A percentile compares a stretch with the other conserved stretches of the same genome.
These are phyloP conservation scores for Drosophila subobscura DNA, from an alignment of 1,140 invertebrate species.

Conservation along the genomic window DNA sequence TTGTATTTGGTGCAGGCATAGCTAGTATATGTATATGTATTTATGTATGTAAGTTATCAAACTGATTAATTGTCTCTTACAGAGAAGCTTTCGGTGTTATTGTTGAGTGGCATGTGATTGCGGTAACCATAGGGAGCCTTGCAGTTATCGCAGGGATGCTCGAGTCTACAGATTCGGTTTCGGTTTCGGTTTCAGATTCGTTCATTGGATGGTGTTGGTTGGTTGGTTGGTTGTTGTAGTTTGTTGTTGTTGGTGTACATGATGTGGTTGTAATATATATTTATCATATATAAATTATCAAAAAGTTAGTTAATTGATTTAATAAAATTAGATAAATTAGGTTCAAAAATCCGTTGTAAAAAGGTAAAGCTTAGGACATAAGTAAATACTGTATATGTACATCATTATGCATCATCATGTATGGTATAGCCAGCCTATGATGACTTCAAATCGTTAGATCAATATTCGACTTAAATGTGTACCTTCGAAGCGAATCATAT, in stretches of 20 bases:
- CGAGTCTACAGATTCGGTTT: conserved; percentile 55
- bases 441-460: too few species aligned
- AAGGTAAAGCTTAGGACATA: too few species aligned
- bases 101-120: conserved; percentile 86
- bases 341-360: neutral
- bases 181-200: conserved; percentile 6
- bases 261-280: conserved; percentile 57
- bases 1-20: conserved; percentile 3
- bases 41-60: conserved; percentile 13
- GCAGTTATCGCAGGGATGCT: conserved; percentile 84
- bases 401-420: too few species aligned
- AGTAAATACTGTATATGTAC: too few species aligned
- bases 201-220: conserved; percentile 14
- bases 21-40: conserved; percentile 1
- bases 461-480: too few species aligned
- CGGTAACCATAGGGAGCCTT: conserved; percentile 87
- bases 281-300: conserved; percentile 15
- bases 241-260: conserved; percentile 43
- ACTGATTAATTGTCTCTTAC: conserved; percentile 79
- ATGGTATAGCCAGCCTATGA: too few species aligned
- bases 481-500: too few species aligned
- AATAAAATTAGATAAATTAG: conserved; percentile 37
- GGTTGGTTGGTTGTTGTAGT: conserved; percentile 12
- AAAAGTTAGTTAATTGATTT: conserved; percentile 16
- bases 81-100: conserved; percentile 85